Percentiles rank a stretch among this genome's conserved stretches.
Evolutionary conservation across 2,797 vertebrate genomes (phyloP).

Genomic region (Sciurus vulgaris): DNA sequence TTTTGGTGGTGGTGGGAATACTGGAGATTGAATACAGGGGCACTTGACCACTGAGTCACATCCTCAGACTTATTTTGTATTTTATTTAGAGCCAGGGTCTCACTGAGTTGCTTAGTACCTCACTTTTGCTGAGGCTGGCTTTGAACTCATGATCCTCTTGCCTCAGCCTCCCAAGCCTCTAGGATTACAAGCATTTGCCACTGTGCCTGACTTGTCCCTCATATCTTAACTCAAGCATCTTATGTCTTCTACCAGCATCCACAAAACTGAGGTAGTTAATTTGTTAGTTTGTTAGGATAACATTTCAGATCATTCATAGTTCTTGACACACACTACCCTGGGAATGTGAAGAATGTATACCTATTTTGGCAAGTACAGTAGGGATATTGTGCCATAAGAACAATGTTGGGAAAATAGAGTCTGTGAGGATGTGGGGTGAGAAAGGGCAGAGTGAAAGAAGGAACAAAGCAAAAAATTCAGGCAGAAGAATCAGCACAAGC

Average conservation of each 20-base stretch:
- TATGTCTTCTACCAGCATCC: neutral
- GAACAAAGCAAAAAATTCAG: neutral
- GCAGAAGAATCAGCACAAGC: neutral
- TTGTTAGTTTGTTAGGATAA: slow-evolving; percentile 22
- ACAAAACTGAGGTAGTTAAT: slow-evolving; percentile 15
- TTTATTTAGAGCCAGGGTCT: too few relatives aligned
- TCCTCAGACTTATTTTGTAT: too few relatives aligned
- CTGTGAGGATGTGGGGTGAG: neutral
- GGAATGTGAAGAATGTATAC: neutral
- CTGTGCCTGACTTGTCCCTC: neutral
- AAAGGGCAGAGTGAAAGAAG: neutral
- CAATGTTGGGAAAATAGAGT: slow-evolving; percentile 23
- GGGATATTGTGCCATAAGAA: neutral
- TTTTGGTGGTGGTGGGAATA: too few relatives aligned
- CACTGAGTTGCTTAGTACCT: too few relatives aligned
- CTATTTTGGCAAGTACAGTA: neutral
- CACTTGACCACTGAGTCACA: too few relatives aligned
- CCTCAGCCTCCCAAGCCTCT: too few relatives aligned
- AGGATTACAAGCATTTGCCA: too few relatives aligned
- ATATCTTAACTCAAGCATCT: neutral
- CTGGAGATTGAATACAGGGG: too few relatives aligned
- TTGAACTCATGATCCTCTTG: too few relatives aligned
- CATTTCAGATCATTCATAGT: neutral
- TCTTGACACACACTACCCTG: neutral
- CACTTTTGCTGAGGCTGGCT: too few relatives aligned